Evolutionary conservation across 2,888 invertebrate species (phyloP).

Genomic region (Habroteleia sp.): DNA sequence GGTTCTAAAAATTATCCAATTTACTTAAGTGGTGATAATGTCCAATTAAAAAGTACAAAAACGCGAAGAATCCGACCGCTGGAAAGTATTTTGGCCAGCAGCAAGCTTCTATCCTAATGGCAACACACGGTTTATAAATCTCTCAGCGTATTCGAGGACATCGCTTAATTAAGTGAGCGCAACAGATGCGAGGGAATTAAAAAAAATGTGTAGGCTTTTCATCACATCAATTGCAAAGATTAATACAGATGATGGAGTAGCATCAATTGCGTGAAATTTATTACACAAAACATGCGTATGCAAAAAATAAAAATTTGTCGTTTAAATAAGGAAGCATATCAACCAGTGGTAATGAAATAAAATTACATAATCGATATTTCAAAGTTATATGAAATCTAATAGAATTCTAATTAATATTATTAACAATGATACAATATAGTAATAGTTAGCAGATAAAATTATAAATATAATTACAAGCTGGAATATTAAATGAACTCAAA

Average conservation of each 20-base stretch:
- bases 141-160: slow-evolving; percentile 44
- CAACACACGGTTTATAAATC: slow-evolving; percentile 46
- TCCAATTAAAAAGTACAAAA: slow-evolving; percentile 35
- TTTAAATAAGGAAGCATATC: too few species aligned
- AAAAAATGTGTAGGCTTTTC: slow-evolving; percentile 29
- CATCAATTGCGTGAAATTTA: slow-evolving; percentile 2
- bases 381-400: too few species aligned
- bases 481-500: too few species aligned
- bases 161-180: slow-evolving; percentile 55
- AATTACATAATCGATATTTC: slow-evolving; percentile 1
- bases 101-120: slow-evolving; percentile 30
- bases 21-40: slow-evolving; percentile 3
- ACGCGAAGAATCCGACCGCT: slow-evolving; percentile 20
- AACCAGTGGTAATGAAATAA: too few species aligned
- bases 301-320: not conserved
- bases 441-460: too few species aligned
- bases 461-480: too few species aligned
- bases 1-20: not conserved
- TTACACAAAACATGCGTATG: slow-evolving; percentile 3
- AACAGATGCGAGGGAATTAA: slow-evolving; percentile 50
- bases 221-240: slow-evolving; percentile 24
- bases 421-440: too few species aligned
- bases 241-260: slow-evolving; percentile 15
- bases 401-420: too few species aligned
- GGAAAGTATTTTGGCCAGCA: slow-evolving; percentile 23